Evolutionary conservation across 2,797 vertebrate genomes (phyloP), one percentile per base, ranked within the genome.

Genomic region (Chelon labrosus): DNA sequence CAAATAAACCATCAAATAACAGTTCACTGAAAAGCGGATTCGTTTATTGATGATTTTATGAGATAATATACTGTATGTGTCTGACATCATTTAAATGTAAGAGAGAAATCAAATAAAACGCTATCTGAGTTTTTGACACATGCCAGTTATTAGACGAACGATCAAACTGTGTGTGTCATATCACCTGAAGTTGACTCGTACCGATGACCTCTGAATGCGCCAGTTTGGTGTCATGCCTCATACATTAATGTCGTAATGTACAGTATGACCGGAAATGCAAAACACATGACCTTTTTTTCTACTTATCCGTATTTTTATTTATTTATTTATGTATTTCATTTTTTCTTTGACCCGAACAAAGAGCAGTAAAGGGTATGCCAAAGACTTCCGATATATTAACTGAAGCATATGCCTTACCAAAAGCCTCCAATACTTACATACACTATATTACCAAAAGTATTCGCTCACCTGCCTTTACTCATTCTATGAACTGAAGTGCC

Each of bases 141-240:
- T 55, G 60, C 41, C 1, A 13, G 20, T 37, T 49, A 52, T 27
- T 1, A 56, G 11, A 3, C 6, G 4, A 4, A 5, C 25, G 1
- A 1, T 38, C 0, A 42, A 4, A 27, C 10, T 13, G 19, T 27
- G n/a, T 25, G 16, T 3, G 3, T 7, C 4, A 2, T 39, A 4
- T 46, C 8, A 47, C 2, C 2, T 25, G 17, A 70, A 7, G 0
- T 0, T 16, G 2, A 16, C 75, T 37, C 83, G 13, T 11, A 55
- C 67, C 22, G 25, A 82, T 20, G 14, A 4, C 7, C 50, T 1
- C 0, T 73, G 60, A 78, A 76, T 42, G 46, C 20, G 0, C 10
- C 37, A 47, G 3, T 22, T 22, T 50, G 11, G 49, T 5, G 5
- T 3, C 19, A 44, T 41, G 12, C 39, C 12, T 13, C 39, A 49